Evolutionary conservation across 2,888 invertebrate genomes (phyloP), one percentile per base, ranked within the genome.

Genomic region (Eulithis testata): DNA sequence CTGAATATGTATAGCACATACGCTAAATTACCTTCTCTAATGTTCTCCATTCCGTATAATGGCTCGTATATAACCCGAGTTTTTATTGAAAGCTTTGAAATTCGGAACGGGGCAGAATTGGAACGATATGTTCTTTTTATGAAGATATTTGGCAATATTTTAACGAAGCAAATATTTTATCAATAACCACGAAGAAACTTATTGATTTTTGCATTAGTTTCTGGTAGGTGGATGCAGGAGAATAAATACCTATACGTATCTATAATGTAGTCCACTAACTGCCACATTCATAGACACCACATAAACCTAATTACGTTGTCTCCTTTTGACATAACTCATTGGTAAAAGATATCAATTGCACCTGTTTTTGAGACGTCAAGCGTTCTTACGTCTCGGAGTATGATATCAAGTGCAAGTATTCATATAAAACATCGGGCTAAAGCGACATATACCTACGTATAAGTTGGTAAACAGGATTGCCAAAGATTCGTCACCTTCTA

Each of bases 11-110:
- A 52, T 49, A 61, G 59, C 60, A 54, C 62, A 63, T 60, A 51
- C 65, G 66, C 66, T 68, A 66, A 70, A 70, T 73, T 63, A 65
- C 54, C 51, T 51, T n/a, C 64, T 68, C 63, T 65, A 65, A 60
- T 63, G 66, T 66, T 62, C 67, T 66, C 60, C 65, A 65, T 55
- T 66, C 65, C 60, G 68, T 65, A 65, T 66, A 66, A 63, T 60
- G 63, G 60, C 62, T 60, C 63, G 52, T 60, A 60, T 53, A 63
- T 60, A 63, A 53, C 56, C 53, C 56, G 49, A 49, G 44, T 60
- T 60, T 59, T 63, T 63, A 66, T 63, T 63, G 60, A 63, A 60
- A 59, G 66, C 57, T 63, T 56, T 52, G 55, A 47, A 55, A 65
- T 65, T 57, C 58, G 54, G 37, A 60, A 52, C 47, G 50, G 36